phyloP scores from a whole-genome alignment of 2,797 vertebrate genomes.

The Pitangus sulphuratus region DNA sequence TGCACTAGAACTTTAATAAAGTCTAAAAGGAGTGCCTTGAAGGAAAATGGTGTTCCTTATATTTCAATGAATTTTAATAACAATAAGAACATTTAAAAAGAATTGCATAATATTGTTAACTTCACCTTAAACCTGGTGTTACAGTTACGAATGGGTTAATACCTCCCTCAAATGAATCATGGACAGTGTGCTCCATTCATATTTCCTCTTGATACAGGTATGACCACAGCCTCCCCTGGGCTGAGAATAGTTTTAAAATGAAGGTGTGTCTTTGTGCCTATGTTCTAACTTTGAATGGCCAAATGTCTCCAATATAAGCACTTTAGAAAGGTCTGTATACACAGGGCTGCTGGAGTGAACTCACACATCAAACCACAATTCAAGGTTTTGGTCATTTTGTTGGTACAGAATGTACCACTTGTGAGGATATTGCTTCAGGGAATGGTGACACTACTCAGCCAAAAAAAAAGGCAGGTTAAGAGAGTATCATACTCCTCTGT shows the following conservation, averaged over 20 bases:
- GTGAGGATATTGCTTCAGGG: background rate
- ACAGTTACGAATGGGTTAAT: background rate
- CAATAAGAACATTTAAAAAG: background rate
- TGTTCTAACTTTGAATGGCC: background rate
- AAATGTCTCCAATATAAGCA: background rate
- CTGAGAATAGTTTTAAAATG: accelerated
- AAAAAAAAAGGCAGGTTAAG: background rate
- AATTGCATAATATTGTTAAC: background rate
- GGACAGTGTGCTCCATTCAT: background rate
- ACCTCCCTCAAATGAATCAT: accelerated
- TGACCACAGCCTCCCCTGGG: background rate
- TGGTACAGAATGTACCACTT: background rate
- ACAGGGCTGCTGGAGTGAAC: background rate
- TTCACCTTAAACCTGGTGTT: background rate
- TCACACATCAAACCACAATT: background rate
- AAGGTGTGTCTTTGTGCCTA: background rate
- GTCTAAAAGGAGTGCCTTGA: background rate
- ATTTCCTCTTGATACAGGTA: background rate
- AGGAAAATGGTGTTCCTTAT: background rate
- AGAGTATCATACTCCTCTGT: background rate
- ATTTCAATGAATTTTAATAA: background rate
- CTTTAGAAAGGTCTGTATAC: background rate
- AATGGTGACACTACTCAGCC: background rate
- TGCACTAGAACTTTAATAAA: background rate
- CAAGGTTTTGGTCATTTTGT: background rate